Conservation (phyloP, 2,797 vertebrate species). For the Clarias laeviceps region DNA sequence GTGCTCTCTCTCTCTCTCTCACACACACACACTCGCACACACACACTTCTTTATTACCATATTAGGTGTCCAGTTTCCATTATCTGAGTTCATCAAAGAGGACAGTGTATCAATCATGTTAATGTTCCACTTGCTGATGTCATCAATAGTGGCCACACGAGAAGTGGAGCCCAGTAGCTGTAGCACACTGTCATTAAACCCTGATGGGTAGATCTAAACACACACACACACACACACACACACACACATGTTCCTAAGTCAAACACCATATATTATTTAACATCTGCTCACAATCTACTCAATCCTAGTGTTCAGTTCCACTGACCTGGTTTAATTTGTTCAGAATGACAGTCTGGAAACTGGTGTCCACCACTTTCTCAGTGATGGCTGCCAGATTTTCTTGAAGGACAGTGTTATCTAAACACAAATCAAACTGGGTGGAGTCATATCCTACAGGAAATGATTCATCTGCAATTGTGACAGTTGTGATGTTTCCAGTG, state of each 20-base stretch:
- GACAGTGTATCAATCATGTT: slow-evolving; percentile 62
- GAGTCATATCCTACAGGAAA: slow-evolving; percentile 69
- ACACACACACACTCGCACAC: slow-evolving; percentile 11
- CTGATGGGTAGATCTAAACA: slow-evolving; percentile 61
- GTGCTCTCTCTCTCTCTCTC: neutral
- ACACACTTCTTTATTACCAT: slow-evolving; percentile 1
- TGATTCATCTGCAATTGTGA: slow-evolving; percentile 53
- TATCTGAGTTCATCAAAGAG: slow-evolving; percentile 20
- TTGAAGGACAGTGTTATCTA: slow-evolving; percentile 59
- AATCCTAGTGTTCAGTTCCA: neutral
- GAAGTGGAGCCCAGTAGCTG: slow-evolving; percentile 59
- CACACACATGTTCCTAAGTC: neutral
- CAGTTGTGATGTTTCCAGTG: slow-evolving; percentile 64
- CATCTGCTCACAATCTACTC: neutral
- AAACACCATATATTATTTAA: neutral
- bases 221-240: slow-evolving; percentile 6
- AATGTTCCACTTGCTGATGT: slow-evolving; percentile 69
- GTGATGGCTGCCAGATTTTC: slow-evolving; percentile 65
- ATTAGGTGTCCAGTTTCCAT: slow-evolving; percentile 19
- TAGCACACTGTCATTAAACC: slow-evolving; percentile 60
- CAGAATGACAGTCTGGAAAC: slow-evolving; percentile 63
- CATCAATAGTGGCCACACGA: slow-evolving; percentile 59
- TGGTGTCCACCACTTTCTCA: slow-evolving; percentile 64
- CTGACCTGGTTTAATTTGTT: slow-evolving; percentile 69
- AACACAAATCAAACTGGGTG: slow-evolving; percentile 66